phyloP scores from a whole-genome alignment of 2,888 invertebrate genomes.

The Allolobophora icterica region DNA sequence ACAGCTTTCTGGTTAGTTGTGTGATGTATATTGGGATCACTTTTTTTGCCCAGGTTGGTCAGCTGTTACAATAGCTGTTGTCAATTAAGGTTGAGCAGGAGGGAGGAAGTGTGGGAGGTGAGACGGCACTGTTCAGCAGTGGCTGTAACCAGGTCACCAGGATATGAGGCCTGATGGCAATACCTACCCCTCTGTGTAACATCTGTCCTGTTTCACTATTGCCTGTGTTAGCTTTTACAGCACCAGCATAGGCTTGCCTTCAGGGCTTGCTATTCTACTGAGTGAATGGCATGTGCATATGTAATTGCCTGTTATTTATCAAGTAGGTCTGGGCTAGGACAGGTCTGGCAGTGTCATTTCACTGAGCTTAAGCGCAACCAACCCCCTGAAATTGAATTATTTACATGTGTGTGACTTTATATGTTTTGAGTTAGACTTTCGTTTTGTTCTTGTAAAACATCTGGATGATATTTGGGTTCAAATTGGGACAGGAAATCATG shows the following conservation, averaged over 20 bases:
- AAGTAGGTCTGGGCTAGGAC: neutral
- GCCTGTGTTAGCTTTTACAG: neutral
- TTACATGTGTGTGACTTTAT: neutral
- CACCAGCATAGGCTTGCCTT: neutral
- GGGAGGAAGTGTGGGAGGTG: neutral
- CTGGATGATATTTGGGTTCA: neutral
- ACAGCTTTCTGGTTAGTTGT: neutral
- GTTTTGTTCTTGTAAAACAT: constrained; percentile 11
- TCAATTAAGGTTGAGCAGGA: neutral
- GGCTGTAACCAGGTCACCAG: constrained; percentile 11
- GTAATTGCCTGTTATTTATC: neutral
- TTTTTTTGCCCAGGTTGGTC: neutral
- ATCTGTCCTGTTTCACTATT: constrained; percentile 11
- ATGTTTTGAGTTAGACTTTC: neutral
- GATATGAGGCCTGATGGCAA: neutral
- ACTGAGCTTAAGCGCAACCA: neutral
- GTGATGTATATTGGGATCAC: neutral
- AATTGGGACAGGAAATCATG: neutral
- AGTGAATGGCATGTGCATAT: neutral
- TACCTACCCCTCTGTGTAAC: neutral
- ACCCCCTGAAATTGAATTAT: neutral
- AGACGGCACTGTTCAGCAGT: constrained; percentile 7
- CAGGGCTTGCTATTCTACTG: neutral
- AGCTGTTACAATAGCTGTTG: neutral
- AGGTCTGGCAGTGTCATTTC: neutral